Percentiles rank a stretch among this genome's conserved stretches.
Conservation (phyloP, 2,113 vertebrate species). For the Cinclus mexicanus region DNA sequence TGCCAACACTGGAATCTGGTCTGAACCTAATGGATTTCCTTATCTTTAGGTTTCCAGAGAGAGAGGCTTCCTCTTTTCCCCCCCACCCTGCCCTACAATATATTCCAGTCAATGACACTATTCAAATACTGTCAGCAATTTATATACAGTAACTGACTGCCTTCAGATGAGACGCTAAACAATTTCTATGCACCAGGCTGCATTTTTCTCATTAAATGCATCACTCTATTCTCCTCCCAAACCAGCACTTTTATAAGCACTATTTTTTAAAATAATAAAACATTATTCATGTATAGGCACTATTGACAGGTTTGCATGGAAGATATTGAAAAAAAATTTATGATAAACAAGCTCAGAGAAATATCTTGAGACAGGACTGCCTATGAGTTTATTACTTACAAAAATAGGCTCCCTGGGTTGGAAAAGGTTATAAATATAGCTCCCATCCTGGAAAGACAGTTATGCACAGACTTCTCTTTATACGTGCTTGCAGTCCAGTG, state of each 20-base stretch:
- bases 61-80: neutral
- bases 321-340: neutral
- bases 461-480: neutral
- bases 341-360: neutral
- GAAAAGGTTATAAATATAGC: slow-evolving; percentile 27
- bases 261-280: neutral
- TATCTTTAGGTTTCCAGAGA: neutral
- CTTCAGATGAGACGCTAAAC: neutral
- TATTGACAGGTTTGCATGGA: neutral
- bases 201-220: slow-evolving; percentile 10
- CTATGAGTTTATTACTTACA: neutral
- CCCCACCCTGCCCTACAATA: neutral
- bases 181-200: neutral
- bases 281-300: neutral
- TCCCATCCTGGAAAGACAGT: slow-evolving; percentile 11
- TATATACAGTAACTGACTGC: slow-evolving; percentile 24
- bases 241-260: neutral
- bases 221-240: neutral
- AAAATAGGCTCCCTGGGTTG: slow-evolving; percentile 10
- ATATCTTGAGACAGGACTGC: neutral
- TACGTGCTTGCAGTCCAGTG: neutral
- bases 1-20: neutral
- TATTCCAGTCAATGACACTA: slow-evolving; percentile 34
- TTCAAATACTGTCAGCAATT: slow-evolving; percentile 26
- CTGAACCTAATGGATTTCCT: neutral